phyloP scores from a whole-genome alignment of 2,797 vertebrate species.

The Oophaga sylvatica region DNA sequence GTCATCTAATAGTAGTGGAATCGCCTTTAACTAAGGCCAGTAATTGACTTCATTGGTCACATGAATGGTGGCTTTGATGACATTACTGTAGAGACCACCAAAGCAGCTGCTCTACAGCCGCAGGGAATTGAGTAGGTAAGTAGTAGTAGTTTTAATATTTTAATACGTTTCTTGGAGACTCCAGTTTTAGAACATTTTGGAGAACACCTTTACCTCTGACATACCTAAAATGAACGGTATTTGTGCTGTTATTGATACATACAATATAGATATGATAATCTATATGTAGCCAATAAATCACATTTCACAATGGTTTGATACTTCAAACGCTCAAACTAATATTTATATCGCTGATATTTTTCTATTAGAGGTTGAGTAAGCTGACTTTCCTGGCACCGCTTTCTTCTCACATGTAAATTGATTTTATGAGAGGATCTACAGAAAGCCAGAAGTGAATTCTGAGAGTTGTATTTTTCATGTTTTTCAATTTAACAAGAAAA shows the following conservation, averaged over 20 bases:
- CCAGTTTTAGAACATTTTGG: no score
- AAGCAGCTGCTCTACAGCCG: no score
- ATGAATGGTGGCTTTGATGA: no score
- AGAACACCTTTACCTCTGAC: no score
- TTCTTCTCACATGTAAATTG: conserved; percentile 48
- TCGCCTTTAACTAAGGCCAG: no score
- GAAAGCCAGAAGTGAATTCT: conserved; percentile 20
- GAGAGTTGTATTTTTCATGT: conserved; percentile 40
- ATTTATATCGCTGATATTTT: background rate
- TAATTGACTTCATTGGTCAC: no score
- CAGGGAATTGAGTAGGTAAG: no score
- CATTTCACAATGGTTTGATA: background rate
- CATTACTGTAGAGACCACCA: no score
- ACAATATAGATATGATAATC: background rate
- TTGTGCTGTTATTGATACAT: background rate
- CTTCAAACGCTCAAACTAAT: background rate
- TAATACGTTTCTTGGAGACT: no score
- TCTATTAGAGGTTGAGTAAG: conserved; percentile 12
- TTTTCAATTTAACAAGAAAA: conserved; percentile 43
- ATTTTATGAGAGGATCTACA: conserved; percentile 24
- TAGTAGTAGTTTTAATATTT: no score
- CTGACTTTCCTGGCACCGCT: conserved; percentile 9
- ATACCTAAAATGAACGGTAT: no score
- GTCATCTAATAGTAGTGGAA: no score
- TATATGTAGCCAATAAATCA: background rate